These are phyloP conservation scores for Parnassius mnemosyne DNA, from an alignment of 2,888 invertebrate genomes.

Conservation along the genomic window DNA sequence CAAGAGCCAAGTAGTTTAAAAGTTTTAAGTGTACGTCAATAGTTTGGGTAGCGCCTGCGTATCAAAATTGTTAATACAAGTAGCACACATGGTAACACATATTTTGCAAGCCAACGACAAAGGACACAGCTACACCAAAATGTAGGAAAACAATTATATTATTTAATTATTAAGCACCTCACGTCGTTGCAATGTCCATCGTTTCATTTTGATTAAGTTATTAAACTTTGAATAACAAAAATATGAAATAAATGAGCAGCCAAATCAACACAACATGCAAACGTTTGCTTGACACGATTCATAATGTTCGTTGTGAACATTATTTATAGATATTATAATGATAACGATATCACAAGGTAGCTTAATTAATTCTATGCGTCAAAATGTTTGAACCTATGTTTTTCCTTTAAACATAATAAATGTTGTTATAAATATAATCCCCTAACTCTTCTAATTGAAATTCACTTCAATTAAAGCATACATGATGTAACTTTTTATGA, in stretches of 20 bases:
- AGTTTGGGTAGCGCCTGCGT: no score
- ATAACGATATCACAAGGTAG: conserved; percentile 71
- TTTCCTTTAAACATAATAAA: background rate
- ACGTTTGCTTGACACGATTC: conserved; percentile 57
- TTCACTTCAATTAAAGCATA: no score
- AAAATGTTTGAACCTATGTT: conserved; percentile 11
- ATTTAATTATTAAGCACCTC: conserved; percentile 46
- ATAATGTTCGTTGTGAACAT: conserved; percentile 59
- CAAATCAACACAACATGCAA: conserved; percentile 40
- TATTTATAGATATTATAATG: conserved; percentile 69
- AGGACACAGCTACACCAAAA: background rate
- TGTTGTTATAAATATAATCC: no score
- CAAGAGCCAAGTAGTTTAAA: no score
- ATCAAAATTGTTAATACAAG: background rate
- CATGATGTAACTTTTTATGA: no score
- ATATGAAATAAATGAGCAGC: no score
- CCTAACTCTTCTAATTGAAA: no score
- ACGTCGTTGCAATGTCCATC: conserved; percentile 53
- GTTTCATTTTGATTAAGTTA: conserved; percentile 45
- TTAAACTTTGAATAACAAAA: conserved; percentile 8
- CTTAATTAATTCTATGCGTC: conserved; percentile 43
- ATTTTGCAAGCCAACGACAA: conserved; percentile 12
- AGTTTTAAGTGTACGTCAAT: no score
- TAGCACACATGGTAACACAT: conserved; percentile 5
- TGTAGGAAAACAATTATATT: conserved; percentile 7